A percentile compares a stretch with the other conserved stretches of the same genome.
These are phyloP conservation scores for Salvelinus namaycush DNA, from an alignment of 2,113 vertebrate species.

Conservation along the genomic window DNA sequence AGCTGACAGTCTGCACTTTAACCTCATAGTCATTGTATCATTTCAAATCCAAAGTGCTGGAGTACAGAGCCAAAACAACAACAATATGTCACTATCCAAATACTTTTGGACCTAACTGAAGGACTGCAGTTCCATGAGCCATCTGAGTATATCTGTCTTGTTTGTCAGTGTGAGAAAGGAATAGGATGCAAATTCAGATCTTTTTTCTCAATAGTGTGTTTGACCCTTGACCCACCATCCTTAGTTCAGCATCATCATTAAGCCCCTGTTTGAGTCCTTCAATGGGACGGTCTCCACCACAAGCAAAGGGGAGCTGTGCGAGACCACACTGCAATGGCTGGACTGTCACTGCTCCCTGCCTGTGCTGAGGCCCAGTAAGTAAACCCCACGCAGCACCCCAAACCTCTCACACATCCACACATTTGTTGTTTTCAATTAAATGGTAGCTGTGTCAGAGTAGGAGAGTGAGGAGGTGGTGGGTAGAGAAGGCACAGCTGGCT, in stretches of 20 bases:
- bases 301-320: slow-evolving; percentile 84
- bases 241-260: slow-evolving; percentile 95
- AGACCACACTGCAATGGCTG: slow-evolving; percentile 86
- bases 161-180: no score
- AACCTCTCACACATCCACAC: neutral
- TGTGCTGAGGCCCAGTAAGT: slow-evolving; percentile 91
- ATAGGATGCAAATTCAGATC: neutral
- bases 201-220: neutral
- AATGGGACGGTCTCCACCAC: slow-evolving; percentile 86
- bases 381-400: neutral
- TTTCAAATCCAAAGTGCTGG: no score
- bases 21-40: no score
- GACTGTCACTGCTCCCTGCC: slow-evolving; percentile 90
- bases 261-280: slow-evolving; percentile 95
- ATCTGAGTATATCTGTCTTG: no score
- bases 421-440: neutral
- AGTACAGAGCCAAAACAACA: no score
- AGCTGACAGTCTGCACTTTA: no score
- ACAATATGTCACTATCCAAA: no score
- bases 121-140: no score
- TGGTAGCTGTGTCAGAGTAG: neutral
- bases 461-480: neutral
- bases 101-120: no score
- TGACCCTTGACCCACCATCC: slow-evolving; percentile 57
- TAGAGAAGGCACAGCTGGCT: neutral